Evolutionary conservation across 2,888 invertebrate species (phyloP), one percentile per base, ranked within the genome.

Genomic region (Glaucopsyche alexis): DNA sequence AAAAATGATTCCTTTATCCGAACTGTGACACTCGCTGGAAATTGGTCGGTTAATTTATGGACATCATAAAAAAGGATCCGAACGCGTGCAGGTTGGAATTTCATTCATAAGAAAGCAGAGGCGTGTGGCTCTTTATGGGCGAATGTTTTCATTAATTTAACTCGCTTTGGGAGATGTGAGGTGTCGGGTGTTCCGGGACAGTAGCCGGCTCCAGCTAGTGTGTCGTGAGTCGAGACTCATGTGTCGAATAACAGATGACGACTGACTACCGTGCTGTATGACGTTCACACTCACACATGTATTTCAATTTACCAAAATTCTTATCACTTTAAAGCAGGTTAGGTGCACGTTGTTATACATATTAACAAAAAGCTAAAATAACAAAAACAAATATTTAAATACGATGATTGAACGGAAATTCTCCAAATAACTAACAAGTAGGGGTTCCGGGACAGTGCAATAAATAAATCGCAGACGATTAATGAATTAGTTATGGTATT

Each of bases 51-150:
- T 91, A 89, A 93, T 92, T 92, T 93, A 93, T 92, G 88, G 83
- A 85, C 80, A 84, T 86, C 90, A 91, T 93, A 91, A 93, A 93
- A 92, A 92, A 91, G 91, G 91, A 91, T 88, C 88, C 88, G 86
- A 88, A 84, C 83, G 88, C 87, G 89, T 85, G 83, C 89, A 85
- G 87, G 87, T 86, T 89, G 92, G 93, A 88, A 91, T 92, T 91
- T 91, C 94, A 94, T 94, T 94, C 94, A 94, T 93, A 92, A 93
- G 90, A 88, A 88, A 85, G 91, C 88, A 88, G 91, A 90, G 93
- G 93, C 93, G 93, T 93, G 92, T 83, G 90, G 89, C 88, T 90
- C 91, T 91, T 91, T 91, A 91, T 91, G 89, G 88, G 87, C 89
- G 89, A 87, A 93, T 93, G 91, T 92, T 92, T 92, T 92, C 91